Base-by-base conservation (phyloP, 2,797 vertebrate species). In the Scarus forsteni region DNA sequence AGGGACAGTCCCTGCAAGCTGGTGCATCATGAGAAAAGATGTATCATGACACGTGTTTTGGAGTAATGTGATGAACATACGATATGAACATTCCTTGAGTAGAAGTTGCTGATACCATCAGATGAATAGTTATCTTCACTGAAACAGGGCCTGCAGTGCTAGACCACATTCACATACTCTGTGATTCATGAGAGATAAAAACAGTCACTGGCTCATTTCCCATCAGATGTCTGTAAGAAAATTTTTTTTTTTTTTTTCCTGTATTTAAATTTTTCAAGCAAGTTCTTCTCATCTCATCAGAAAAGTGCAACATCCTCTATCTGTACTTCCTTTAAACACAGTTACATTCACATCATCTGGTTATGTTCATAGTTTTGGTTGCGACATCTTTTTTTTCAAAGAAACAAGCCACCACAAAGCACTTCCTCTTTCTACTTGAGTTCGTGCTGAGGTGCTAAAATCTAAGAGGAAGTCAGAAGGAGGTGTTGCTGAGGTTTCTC, bases 381-480 rank as follows among this genome's bases (percentile, higher is more conserved):
- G 44, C 44, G 8, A 14, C 44, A 46, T 50, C 42, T 13, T 44
- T 12, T 39, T 38, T n/a, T 51, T n/a, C 12, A 6, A 16, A 5
- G 34, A 35, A 7, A 6, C 12, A 51, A 67, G 4, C 3, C 58
- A 46, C 45, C 40, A 50, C 10, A 15, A 11, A 50, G 8, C 27
- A 43, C 8, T 18, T 66, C 9, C 42, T 73, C 10, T 18, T 0
- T 61, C 9, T 35, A 8, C n/a, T 16, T 18, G 27, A 50, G 38
- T 8, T 14, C 13, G 12, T 36, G 16, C 35, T 16, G 49, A 3
- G 11, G 42, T 44, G 42, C 49, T 75, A 34, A 42, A 46, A 13
- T 56, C 8, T 66, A 16, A 64, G n/a, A 72, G 58, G 69, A 52
- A 75, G 63, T 57, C 3, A 7, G 60, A 39, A 60, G 43, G 40